Evolutionary conservation across 2,113 vertebrate species (phyloP).

Genomic region (Spheniscus mendiculus): DNA sequence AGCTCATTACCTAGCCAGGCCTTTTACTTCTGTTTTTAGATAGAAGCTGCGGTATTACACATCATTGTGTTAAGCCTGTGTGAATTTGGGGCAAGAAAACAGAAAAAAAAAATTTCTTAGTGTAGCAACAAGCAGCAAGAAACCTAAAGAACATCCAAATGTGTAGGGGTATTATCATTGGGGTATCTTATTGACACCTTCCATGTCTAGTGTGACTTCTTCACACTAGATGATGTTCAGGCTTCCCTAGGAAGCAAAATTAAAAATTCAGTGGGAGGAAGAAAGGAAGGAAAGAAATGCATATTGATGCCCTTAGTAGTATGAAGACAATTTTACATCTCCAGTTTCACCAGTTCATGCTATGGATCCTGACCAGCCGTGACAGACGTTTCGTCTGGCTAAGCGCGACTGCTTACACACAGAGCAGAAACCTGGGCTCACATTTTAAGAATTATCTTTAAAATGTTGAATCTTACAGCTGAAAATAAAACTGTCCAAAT

Average conservation of each 20-base stretch:
- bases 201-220: background rate
- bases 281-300: background rate
- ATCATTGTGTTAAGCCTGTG: background rate
- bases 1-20: background rate
- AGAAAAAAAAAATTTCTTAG: background rate
- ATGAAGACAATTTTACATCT: background rate
- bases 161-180: background rate
- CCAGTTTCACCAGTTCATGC: background rate
- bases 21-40: background rate
- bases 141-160: background rate
- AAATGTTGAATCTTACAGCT: background rate
- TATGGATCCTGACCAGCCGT: fast-evolving
- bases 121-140: background rate
- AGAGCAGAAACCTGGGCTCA: background rate
- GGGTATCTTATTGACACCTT: background rate
- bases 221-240: background rate
- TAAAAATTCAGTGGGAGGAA: background rate
- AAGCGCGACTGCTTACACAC: fast-evolving
- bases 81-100: background rate
- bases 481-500: background rate
- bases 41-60: background rate
- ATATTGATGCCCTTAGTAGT: background rate
- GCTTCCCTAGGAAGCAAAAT: background rate
- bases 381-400: background rate
- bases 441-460: background rate